Conservation (phyloP, 2,797 vertebrate genomes). For the Esox masquinongy region DNA sequence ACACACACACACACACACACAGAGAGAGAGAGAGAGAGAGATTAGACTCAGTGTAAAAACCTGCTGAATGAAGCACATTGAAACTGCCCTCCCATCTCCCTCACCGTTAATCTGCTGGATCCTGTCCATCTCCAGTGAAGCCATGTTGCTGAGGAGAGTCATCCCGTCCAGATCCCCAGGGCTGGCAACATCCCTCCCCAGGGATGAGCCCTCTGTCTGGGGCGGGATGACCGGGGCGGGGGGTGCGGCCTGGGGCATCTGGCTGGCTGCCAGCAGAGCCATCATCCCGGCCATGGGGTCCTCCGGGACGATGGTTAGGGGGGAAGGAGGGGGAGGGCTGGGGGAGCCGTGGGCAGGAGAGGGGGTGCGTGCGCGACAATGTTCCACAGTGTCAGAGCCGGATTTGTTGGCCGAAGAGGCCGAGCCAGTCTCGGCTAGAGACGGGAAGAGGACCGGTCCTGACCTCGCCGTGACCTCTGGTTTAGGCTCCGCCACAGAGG, state of each 20-base stretch:
- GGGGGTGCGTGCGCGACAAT: slow-evolving; percentile 33
- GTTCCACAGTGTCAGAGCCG: slow-evolving; percentile 31
- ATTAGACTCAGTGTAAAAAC: background rate
- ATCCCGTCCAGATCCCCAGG: slow-evolving; percentile 84
- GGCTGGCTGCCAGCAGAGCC: slow-evolving; percentile 85
- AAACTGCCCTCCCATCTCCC: background rate
- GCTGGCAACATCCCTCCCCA: slow-evolving; percentile 56
- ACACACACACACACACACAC: slow-evolving; percentile 25
- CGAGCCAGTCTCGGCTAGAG: slow-evolving; percentile 35
- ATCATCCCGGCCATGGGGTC: slow-evolving; percentile 95
- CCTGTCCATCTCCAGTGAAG: slow-evolving; percentile 84
- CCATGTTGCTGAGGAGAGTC: slow-evolving; percentile 92
- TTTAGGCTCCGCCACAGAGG: slow-evolving; percentile 62
- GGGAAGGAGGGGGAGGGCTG: slow-evolving; percentile 41
- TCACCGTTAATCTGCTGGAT: slow-evolving; percentile 58
- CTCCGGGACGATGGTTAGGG: slow-evolving; percentile 63
- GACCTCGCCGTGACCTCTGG: slow-evolving; percentile 60
- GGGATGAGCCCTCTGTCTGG: slow-evolving; percentile 34
- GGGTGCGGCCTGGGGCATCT: slow-evolving; percentile 81
- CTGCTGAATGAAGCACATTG: background rate
- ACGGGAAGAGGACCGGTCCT: slow-evolving; percentile 52
- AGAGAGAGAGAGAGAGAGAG: slow-evolving; percentile 19
- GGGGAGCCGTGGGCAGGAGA: slow-evolving; percentile 49
- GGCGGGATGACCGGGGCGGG: slow-evolving; percentile 53
- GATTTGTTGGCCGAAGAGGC: slow-evolving; percentile 42